Conservation (phyloP, 2,113 vertebrate species). For the Hemiscyllium ocellatum region DNA sequence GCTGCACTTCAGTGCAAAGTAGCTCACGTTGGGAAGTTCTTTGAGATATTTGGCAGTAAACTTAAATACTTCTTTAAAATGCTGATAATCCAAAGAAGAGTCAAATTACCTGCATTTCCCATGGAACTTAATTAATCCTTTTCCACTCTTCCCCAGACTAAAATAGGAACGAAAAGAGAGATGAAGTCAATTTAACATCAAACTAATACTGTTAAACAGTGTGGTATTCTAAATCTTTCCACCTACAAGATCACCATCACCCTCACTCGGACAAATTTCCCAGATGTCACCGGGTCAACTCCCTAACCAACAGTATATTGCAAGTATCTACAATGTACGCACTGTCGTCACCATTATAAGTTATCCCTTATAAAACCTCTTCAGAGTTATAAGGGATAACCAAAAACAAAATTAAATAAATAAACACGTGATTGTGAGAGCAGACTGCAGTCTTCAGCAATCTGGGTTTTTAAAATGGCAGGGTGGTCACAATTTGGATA, state of each 20-base stretch:
- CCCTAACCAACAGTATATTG: not conserved
- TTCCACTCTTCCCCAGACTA: slow-evolving; percentile 15
- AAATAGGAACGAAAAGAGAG: not conserved
- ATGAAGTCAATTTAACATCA: not conserved
- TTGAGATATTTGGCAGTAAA: not conserved
- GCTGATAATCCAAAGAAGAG: not conserved
- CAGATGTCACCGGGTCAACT: not conserved
- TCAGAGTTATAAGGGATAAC: not conserved
- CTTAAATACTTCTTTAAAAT: not conserved
- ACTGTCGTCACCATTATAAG: not conserved
- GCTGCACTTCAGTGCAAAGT: not conserved
- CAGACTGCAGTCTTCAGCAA: too few relatives aligned
- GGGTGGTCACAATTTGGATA: not conserved
- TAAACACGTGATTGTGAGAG: not conserved
- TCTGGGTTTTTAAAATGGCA: not conserved
- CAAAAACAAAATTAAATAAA: not conserved
- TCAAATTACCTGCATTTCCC: not conserved
- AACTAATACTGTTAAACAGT: not conserved
- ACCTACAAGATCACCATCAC: not conserved
- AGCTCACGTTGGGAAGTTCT: not conserved
- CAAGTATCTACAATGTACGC: not conserved
- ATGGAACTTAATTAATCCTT: slow-evolving; percentile 11
- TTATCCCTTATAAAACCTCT: not conserved
- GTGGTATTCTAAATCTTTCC: not conserved
- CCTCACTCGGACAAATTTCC: not conserved